Conservation (phyloP, 2,797 vertebrate genomes). For the Cossypha niveicapilla region DNA sequence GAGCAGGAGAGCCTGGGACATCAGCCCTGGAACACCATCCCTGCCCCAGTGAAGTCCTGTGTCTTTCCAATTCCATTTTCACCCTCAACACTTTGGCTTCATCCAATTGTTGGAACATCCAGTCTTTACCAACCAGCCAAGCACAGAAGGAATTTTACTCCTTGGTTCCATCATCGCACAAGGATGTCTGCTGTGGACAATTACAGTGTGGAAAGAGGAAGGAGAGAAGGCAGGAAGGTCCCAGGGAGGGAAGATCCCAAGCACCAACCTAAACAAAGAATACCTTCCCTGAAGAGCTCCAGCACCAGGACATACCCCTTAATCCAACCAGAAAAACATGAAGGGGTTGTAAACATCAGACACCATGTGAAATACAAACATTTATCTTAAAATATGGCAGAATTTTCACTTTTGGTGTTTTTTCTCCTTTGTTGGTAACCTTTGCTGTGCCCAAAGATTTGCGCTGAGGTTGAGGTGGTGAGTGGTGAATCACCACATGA, state of each 20-base stretch:
- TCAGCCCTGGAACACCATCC: neutral
- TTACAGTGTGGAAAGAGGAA: neutral
- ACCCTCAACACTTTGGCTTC: neutral
- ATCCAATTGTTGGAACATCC: neutral
- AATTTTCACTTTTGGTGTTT: neutral
- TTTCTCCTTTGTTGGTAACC: neutral
- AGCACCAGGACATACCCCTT: neutral
- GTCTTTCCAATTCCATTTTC: neutral
- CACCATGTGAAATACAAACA: neutral
- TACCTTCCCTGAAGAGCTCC: neutral
- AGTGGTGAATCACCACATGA: neutral
- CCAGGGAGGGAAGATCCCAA: neutral
- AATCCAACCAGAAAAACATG: neutral
- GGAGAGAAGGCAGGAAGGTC: neutral
- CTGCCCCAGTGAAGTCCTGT: accelerated
- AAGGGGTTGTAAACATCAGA: neutral
- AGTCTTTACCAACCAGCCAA: neutral
- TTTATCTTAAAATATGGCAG: neutral
- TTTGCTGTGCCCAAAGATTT: neutral
- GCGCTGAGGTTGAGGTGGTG: accelerated
- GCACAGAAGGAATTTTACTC: neutral
- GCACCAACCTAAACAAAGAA: neutral
- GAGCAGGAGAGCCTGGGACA: neutral
- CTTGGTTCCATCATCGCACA: neutral
- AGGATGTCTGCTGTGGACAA: neutral